A percentile compares a stretch with the other conserved stretches of the same genome.
Conservation (phyloP, 2,888 invertebrate genomes). For the Calephelis perditalis region DNA sequence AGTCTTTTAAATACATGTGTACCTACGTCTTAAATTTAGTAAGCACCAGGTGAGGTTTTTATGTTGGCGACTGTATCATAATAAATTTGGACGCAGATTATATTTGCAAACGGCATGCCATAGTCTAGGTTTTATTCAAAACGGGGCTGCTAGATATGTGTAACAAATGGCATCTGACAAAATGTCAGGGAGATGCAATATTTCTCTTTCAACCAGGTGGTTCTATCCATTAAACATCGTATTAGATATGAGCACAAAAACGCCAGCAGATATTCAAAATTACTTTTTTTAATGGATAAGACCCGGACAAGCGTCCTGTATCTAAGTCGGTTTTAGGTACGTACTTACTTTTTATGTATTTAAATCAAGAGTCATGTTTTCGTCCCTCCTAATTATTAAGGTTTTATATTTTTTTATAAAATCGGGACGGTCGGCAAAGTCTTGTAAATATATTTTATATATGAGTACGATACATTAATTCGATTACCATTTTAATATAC, state of each 20-base stretch:
- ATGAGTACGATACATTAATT: too few relatives aligned
- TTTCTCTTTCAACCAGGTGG: constrained; percentile 67
- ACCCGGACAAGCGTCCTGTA: constrained; percentile 16
- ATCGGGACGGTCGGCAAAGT: too few relatives aligned
- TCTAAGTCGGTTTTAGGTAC: constrained; percentile 3
- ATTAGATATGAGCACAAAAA: constrained; percentile 45
- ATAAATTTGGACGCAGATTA: constrained; percentile 31
- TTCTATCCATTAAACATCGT: constrained; percentile 66
- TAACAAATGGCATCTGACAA: constrained; percentile 68
- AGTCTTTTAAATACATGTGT: too few relatives aligned
- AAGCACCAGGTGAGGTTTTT: constrained; percentile 12
- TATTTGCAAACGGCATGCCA: constrained; percentile 36
- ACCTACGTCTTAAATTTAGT: too few relatives aligned
- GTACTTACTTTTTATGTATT: too few relatives aligned
- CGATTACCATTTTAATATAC: too few relatives aligned
- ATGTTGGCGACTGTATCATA: constrained; percentile 30
- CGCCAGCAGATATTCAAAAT: constrained; percentile 32
- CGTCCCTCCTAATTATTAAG: too few relatives aligned
- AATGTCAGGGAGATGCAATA: constrained; percentile 63
- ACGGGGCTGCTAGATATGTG: constrained; percentile 39
- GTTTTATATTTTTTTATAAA: too few relatives aligned
- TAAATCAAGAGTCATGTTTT: too few relatives aligned
- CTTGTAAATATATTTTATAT: too few relatives aligned
- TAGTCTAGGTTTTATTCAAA: constrained; percentile 64
- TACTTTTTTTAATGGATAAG: constrained; percentile 16